Evolutionary conservation across 2,797 vertebrate species (phyloP).

Genomic region (Spinus pinus): DNA sequence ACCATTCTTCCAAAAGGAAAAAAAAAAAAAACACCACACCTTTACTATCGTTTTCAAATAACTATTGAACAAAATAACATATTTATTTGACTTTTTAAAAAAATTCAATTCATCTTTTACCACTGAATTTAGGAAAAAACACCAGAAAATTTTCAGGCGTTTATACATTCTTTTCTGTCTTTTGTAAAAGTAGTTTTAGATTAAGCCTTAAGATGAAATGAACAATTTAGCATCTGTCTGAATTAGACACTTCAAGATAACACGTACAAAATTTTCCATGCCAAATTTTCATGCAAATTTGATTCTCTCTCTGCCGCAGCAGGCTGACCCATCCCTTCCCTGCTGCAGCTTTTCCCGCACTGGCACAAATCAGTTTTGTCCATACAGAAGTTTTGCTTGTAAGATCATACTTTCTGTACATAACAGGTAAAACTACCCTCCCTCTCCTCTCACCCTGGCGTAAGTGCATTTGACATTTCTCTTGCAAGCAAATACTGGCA

Average conservation of each 20-base stretch:
- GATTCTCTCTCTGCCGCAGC: not conserved
- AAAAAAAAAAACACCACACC: not conserved
- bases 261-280: not conserved
- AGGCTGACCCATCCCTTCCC: not conserved
- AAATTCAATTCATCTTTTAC: not conserved
- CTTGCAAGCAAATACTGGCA: not conserved
- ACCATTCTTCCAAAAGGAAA: not conserved
- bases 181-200: not conserved
- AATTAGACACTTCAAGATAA: not conserved
- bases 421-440: not conserved
- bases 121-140: not conserved
- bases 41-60: not conserved
- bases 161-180: not conserved
- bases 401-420: not conserved
- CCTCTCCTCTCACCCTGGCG: too few species aligned
- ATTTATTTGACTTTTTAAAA: not conserved
- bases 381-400: fast-evolving
- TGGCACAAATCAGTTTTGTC: not conserved
- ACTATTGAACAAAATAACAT: fast-evolving
- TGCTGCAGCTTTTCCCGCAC: not conserved
- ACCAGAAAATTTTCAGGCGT: not conserved
- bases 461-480: not conserved
- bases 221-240: not conserved
- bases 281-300: not conserved
- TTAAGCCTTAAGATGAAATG: not conserved